Evolutionary conservation across 1,140 invertebrate species (phyloP).

Genomic region (Drosophila teissieri): DNA sequence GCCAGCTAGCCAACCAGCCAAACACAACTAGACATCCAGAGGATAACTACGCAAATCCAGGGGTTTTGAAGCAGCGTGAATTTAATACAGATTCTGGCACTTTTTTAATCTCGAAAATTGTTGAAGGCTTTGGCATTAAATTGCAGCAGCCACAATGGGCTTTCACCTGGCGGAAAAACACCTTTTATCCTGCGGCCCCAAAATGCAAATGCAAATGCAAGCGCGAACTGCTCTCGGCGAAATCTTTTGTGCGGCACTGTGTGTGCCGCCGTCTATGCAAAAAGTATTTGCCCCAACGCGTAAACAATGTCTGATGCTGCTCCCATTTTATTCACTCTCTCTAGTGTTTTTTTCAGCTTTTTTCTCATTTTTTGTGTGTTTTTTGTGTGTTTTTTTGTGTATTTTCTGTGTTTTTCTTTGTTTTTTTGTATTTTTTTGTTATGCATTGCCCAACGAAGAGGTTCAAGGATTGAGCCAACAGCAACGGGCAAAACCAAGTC

Average conservation of each 20-base stretch:
- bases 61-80: conserved; percentile 2
- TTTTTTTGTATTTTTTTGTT: background rate
- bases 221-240: conserved; percentile 20
- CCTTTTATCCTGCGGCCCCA: conserved; percentile 15
- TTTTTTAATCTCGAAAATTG: conserved; percentile 68
- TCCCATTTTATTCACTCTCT: conserved; percentile 2
- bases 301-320: conserved; percentile 57
- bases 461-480: conserved; percentile 61
- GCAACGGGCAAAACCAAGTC: conserved; percentile 47
- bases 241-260: conserved; percentile 32
- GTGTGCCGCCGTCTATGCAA: conserved; percentile 23
- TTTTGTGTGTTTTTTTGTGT: no score
- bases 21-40: no score
- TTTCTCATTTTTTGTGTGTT: no score
- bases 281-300: conserved; percentile 50
- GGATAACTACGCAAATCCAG: background rate
- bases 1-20: no score
- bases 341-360: no score
- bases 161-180: conserved; percentile 16
- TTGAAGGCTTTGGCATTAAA: conserved; percentile 11
- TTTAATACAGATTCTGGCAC: conserved; percentile 53
- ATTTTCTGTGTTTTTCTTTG: background rate
- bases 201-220: conserved; percentile 41
- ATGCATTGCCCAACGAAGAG: conserved; percentile 1
- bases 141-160: conserved; percentile 45